Percentiles rank a stretch among this genome's conserved stretches.
Conservation (phyloP, 2,113 vertebrate genomes). For the Nothocercus nigrocapillus region DNA sequence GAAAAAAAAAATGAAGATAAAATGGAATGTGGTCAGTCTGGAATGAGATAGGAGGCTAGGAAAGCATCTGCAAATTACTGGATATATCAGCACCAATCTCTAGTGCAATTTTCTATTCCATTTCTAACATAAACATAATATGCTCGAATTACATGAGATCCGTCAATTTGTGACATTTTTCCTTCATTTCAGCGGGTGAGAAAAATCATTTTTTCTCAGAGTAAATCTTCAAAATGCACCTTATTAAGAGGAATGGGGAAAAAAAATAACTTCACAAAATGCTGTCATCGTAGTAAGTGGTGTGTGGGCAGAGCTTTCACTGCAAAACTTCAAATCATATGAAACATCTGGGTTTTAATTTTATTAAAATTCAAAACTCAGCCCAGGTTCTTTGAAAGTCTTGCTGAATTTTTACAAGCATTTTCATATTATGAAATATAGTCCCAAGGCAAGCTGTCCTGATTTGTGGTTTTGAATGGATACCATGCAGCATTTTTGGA, state of each 20-base stretch:
- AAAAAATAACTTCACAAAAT: background rate
- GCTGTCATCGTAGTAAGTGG: background rate
- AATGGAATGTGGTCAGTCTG: background rate
- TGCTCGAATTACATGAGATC: background rate
- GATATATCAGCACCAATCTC: background rate
- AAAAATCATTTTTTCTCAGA: background rate
- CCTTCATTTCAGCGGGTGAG: background rate
- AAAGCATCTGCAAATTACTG: background rate
- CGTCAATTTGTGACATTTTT: background rate
- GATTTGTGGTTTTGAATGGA: slow-evolving; percentile 36
- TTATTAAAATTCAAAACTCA: slow-evolving; percentile 23
- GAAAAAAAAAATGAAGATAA: background rate
- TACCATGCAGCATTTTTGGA: background rate
- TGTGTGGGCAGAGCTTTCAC: background rate
- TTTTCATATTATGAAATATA: slow-evolving; percentile 35
- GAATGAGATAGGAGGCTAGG: background rate
- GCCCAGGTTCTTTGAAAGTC: slow-evolving; percentile 53
- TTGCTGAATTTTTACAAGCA: slow-evolving; percentile 26
- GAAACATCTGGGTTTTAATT: slow-evolving; percentile 44
- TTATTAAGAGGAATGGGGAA: background rate
- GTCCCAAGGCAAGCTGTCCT: background rate
- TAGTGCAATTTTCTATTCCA: background rate
- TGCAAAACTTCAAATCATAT: background rate
- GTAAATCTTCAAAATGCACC: background rate
- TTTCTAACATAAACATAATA: background rate